These are phyloP conservation scores for Tryphoninae sp. DNA, from an alignment of 2,888 invertebrate species.

Conservation along the genomic window DNA sequence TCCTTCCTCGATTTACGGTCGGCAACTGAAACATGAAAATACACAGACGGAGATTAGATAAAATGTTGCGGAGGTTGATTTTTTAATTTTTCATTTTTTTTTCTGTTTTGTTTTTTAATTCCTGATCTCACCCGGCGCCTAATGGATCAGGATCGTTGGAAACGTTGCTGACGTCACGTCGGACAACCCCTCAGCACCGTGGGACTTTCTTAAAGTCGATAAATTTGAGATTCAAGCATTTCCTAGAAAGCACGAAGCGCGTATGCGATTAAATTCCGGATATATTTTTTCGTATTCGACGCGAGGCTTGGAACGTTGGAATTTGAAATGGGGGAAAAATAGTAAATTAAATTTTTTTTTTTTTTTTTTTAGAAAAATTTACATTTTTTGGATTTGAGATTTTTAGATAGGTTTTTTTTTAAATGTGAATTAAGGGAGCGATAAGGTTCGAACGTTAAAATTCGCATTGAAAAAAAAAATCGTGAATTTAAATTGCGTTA, in stretches of 20 bases:
- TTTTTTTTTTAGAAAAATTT: too few relatives aligned
- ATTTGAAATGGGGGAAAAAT: constrained; percentile 59
- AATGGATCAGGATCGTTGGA: constrained; percentile 55
- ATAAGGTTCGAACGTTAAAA: too few relatives aligned
- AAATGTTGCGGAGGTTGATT: constrained; percentile 40
- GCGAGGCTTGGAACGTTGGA: constrained; percentile 57
- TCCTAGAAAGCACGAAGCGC: too few relatives aligned
- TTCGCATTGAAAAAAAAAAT: too few relatives aligned
- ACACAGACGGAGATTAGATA: constrained; percentile 43
- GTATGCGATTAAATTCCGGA: too few relatives aligned
- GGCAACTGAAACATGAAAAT: not conserved
- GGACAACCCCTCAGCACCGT: not conserved
- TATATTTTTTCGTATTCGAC: constrained; percentile 39
- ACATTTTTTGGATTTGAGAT: too few relatives aligned
- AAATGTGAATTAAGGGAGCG: too few relatives aligned
- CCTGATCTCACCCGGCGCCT: constrained; percentile 51
- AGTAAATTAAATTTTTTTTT: constrained; percentile 37
- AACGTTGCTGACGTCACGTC: not conserved
- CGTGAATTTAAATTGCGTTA: too few relatives aligned
- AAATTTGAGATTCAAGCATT: not conserved
- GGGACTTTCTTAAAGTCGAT: not conserved
- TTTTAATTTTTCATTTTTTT: too few relatives aligned
- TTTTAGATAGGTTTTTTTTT: too few relatives aligned
- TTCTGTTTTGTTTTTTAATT: too few relatives aligned
- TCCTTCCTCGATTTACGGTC: not conserved